Conservation (phyloP, 2,888 invertebrate genomes). For the Lasioglossum morio region DNA sequence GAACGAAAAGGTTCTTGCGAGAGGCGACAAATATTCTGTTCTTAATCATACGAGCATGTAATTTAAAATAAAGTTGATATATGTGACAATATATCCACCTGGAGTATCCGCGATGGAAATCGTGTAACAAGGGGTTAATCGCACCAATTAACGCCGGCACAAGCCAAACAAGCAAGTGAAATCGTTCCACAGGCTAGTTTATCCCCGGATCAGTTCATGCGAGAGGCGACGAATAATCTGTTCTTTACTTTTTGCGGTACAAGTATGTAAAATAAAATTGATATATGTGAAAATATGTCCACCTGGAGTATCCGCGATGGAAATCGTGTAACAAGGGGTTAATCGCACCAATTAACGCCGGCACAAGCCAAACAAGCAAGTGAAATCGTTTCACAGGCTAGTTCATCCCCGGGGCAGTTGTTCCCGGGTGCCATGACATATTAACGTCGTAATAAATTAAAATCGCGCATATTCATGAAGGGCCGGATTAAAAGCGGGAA, state of each 20-base stretch:
- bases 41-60: too few species aligned
- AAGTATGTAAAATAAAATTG: not conserved
- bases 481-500: not conserved
- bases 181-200: too few species aligned
- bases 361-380: not conserved
- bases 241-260: too few species aligned
- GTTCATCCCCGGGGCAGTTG: not conserved
- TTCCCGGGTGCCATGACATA: not conserved
- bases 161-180: too few species aligned
- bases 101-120: too few species aligned
- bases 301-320: too few species aligned
- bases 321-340: too few species aligned
- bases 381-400: not conserved
- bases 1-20: not conserved
- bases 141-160: too few species aligned
- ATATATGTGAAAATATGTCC: not conserved
- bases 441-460: constrained; percentile 6
- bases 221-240: not conserved
- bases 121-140: too few species aligned
- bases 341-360: not conserved
- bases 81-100: too few species aligned
- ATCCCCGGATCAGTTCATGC: too few species aligned
- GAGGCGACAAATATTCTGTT: not conserved
- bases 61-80: not conserved
- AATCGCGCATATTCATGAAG: not conserved